Evolutionary conservation across 1,140 invertebrate genomes (phyloP), one percentile per base, ranked within the genome.

Genomic region (Drosophila mojavensis): DNA sequence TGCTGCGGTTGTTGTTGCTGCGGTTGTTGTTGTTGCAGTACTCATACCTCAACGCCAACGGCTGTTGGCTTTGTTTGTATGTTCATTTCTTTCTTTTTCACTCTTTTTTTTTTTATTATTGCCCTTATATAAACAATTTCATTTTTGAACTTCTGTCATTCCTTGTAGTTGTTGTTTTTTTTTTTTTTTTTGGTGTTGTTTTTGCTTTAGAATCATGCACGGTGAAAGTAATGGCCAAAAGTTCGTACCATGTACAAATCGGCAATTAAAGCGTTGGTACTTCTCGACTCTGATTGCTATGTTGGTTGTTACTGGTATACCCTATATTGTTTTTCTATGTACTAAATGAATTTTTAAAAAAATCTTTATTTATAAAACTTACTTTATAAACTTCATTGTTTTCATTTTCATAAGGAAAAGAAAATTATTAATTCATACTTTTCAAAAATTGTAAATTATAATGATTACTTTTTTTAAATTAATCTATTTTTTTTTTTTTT

Each of bases 141-240:
- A 69, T 73, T 68, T 68, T 79, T 63, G 51, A 71, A 76, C 67
- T 79, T 77, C 59, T 73, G 17, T 10, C 17, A 41, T 41, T 9
- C 15, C 20, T 62, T 66, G 47, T 39, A 58, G 5, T 43, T 55
- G 43, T 73, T 67, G 50, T 39, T 59, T 60, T 15, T 28, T 24
- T 36, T 36, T 10, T 36, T 7, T 7, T 45, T 51, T 41, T 76
- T 24, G 20, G 20, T 24, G 20, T 24, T 65, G 47, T 41, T 55
- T 58, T 30, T 51, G 53, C 41, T 79, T 61, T 56, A 86, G 79
- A 79, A 79, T 79, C 73, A 77, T 88, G 69, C 76, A 78, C 56
- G 84, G 83, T 75, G 83, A 88, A 88, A 88, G 83, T 86, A 86
- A 88, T 77, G 68, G 74, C 47, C 64, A 54, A 73, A 81, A 77